Percentiles rank a stretch among this genome's conserved stretches.
These are phyloP conservation scores for Pseudomyrmex concolor DNA, from an alignment of 1,140 invertebrate species.

Conservation along the genomic window DNA sequence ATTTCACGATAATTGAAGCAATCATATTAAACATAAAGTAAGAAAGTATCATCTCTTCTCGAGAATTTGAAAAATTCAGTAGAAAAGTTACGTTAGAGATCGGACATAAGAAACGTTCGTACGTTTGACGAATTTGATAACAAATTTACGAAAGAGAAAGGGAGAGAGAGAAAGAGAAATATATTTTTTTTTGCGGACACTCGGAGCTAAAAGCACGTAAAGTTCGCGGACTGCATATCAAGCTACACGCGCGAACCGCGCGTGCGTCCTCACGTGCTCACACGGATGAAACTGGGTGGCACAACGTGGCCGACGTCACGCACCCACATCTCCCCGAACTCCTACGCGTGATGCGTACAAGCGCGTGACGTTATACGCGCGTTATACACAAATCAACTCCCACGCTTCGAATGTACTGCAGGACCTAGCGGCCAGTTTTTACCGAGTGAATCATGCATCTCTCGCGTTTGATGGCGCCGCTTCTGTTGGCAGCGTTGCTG, in stretches of 20 bases:
- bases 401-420: conserved; percentile 48
- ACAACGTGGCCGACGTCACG: conserved; percentile 63
- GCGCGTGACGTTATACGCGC: neutral
- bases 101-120: conserved; percentile 2
- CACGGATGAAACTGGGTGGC: conserved; percentile 57
- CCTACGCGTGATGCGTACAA: conserved; percentile 32
- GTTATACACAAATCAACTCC: neutral
- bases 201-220: neutral
- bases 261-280: conserved; percentile 70
- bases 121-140: too few relatives aligned
- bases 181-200: too few relatives aligned
- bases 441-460: conserved; percentile 58
- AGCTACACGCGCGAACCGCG: conserved; percentile 53
- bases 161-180: neutral
- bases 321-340: conserved; percentile 35
- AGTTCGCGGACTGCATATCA: conserved; percentile 33
- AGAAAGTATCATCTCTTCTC: conserved; percentile 25
- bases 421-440: conserved; percentile 37
- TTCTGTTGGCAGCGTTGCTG: conserved; percentile 53
- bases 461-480: conserved; percentile 18
- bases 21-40: conserved; percentile 19
- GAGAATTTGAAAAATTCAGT: too few relatives aligned
- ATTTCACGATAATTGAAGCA: neutral
- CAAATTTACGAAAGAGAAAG: neutral
- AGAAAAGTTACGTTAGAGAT: too few relatives aligned